Conservation (phyloP, 2,113 vertebrate species). For the Gasterosteus aculeatus region DNA sequence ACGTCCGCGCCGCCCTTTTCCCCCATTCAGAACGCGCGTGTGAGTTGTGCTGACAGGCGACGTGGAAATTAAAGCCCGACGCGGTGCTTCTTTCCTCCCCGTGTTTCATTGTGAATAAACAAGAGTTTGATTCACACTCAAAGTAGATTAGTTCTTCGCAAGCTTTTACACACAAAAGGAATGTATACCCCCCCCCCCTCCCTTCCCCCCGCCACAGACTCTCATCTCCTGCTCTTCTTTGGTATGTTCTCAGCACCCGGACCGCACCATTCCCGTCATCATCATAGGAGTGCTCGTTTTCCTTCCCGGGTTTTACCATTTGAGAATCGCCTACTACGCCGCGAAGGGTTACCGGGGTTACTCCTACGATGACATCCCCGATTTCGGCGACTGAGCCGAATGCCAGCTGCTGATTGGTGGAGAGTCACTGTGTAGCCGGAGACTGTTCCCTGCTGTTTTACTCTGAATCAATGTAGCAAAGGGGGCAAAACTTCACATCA, state of each 20-base stretch:
- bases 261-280: constrained; percentile 90
- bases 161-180: background rate
- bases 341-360: constrained; percentile 95
- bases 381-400: constrained; percentile 89
- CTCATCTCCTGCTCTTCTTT: background rate
- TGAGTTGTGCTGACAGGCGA: constrained; percentile 2
- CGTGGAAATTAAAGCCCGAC: constrained; percentile 22
- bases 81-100: background rate
- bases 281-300: constrained; percentile 95
- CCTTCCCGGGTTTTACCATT: constrained; percentile 95
- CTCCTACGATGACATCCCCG: constrained; percentile 96
- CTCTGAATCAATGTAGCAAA: constrained; percentile 35
- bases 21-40: background rate
- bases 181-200: background rate
- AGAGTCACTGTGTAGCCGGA: constrained; percentile 7
- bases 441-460: constrained; percentile 47
- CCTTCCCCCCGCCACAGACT: background rate
- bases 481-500: background rate
- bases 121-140: background rate
- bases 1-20: background rate
- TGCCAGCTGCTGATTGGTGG: background rate
- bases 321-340: constrained; percentile 95
- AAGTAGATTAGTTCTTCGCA: background rate
- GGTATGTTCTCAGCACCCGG: constrained; percentile 82
- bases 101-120: background rate